A percentile compares a stretch with the other conserved stretches of the same genome.
Conservation (phyloP, 2,888 invertebrate genomes). For the Gandaritis pyraliata region DNA sequence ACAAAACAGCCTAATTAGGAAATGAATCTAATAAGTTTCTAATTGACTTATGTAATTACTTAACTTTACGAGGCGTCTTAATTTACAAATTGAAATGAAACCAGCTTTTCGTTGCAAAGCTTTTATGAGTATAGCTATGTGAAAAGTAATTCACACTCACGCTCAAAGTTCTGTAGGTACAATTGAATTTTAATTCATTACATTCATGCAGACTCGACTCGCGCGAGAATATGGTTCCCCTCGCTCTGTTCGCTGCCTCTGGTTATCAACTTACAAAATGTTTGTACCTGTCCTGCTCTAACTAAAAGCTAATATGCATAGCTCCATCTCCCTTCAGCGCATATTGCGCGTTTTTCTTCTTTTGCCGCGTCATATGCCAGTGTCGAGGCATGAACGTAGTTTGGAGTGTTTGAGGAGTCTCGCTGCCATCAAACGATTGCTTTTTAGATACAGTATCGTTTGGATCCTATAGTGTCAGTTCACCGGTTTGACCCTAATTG, state of each 20-base stretch:
- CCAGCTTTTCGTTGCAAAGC: slow-evolving; percentile 46
- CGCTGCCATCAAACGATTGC: slow-evolving; percentile 54
- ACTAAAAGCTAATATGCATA: slow-evolving; percentile 66
- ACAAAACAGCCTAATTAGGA: slow-evolving; percentile 19
- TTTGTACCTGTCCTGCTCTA: slow-evolving; percentile 72
- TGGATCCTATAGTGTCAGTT: slow-evolving; percentile 48
- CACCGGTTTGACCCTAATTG: slow-evolving; percentile 67
- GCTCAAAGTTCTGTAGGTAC: slow-evolving; percentile 59
- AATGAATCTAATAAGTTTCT: slow-evolving; percentile 37
- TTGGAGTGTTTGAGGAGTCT: slow-evolving; percentile 65
- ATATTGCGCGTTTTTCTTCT: slow-evolving; percentile 83
- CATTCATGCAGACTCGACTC: slow-evolving; percentile 80
- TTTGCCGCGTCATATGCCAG: slow-evolving; percentile 82
- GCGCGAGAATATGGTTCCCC: slow-evolving; percentile 83
- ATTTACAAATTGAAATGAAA: slow-evolving; percentile 20
- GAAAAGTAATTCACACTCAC: slow-evolving; percentile 65
- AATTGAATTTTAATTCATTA: slow-evolving; percentile 83
- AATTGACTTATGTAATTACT: slow-evolving; percentile 18
- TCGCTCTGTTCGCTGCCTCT: slow-evolving; percentile 79
- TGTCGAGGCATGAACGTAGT: slow-evolving; percentile 70
- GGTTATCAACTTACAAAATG: slow-evolving; percentile 85
- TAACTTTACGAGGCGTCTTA: slow-evolving; percentile 11
- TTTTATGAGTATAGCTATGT: slow-evolving; percentile 47
- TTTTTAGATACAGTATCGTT: slow-evolving; percentile 50
- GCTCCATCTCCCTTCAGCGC: slow-evolving; percentile 71